Evolutionary conservation across 2,113 vertebrate species (phyloP).

Genomic region (Cichladusa arquata): DNA sequence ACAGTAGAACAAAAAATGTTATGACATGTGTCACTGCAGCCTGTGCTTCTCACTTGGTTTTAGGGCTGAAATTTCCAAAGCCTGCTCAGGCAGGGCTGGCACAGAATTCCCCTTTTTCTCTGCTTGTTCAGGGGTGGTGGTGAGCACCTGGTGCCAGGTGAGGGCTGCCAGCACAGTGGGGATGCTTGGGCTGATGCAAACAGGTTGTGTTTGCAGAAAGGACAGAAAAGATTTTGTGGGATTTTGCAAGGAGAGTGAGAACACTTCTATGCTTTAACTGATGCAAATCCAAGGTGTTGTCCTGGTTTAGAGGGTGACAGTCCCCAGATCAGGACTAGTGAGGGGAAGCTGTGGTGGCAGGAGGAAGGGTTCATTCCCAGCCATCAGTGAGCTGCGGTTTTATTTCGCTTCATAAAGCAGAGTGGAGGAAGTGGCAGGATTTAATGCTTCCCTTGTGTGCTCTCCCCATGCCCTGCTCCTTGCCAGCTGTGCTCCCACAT

Average conservation of each 20-base stretch:
- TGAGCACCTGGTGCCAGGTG: not conserved
- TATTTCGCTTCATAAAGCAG: not conserved
- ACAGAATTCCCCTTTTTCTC: not conserved
- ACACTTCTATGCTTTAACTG: not conserved
- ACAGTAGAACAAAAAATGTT: not conserved
- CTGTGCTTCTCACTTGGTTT: not conserved
- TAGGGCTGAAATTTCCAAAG: not conserved
- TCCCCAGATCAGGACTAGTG: not conserved
- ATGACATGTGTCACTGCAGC: not conserved
- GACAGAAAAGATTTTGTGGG: not conserved
- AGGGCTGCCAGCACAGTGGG: not conserved
- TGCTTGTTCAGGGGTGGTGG: accelerated
- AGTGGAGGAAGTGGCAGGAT: not conserved
- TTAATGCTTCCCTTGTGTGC: not conserved
- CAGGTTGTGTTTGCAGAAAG: not conserved
- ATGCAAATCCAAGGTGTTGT: not conserved
- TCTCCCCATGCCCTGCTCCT: not conserved
- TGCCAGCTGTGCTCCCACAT: not conserved
- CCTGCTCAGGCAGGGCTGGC: not conserved
- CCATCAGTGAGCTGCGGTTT: not conserved
- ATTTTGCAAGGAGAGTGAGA: not conserved
- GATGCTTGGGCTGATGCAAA: not conserved
- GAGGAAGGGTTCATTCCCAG: not conserved
- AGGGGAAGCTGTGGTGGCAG: not conserved
- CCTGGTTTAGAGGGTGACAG: not conserved